A percentile compares a stretch with the other conserved stretches of the same genome.
These are phyloP conservation scores for Lacerta viridis DNA, from an alignment of 2,797 vertebrate genomes.

Conservation along the genomic window DNA sequence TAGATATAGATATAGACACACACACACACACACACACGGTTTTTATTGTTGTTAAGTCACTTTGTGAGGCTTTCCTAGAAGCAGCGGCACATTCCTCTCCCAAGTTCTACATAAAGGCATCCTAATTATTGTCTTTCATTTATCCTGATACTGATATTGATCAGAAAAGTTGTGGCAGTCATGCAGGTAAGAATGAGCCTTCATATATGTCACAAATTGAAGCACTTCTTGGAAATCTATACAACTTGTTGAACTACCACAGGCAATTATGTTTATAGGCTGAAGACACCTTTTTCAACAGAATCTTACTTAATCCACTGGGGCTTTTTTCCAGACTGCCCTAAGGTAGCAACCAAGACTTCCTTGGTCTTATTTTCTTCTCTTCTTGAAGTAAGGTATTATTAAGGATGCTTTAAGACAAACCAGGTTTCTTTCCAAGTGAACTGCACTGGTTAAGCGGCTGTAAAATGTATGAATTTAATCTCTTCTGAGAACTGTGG, in stretches of 20 bases:
- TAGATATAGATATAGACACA: no score
- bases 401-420: conserved; percentile 31
- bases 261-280: neutral
- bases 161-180: neutral
- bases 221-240: neutral
- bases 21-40: no score
- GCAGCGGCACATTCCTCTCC: no score
- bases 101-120: neutral
- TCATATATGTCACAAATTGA: neutral
- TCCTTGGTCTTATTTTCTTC: neutral
- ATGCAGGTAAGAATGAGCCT: neutral
- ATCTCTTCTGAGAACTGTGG: neutral
- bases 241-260: neutral
- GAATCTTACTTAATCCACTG: neutral
- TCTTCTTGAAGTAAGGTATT: conserved; percentile 3
- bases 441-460: conserved; percentile 51
- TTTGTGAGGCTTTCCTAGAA: no score
- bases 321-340: neutral
- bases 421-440: conserved; percentile 15
- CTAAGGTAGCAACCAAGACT: neutral
- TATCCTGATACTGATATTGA: neutral
- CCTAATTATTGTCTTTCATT: neutral
- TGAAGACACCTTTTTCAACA: neutral
- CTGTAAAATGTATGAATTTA: conserved; percentile 45
- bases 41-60: no score